Percentiles rank a stretch among this genome's conserved stretches.
Conservation (phyloP, 2,888 invertebrate species). For the Nomada ruficornis region DNA sequence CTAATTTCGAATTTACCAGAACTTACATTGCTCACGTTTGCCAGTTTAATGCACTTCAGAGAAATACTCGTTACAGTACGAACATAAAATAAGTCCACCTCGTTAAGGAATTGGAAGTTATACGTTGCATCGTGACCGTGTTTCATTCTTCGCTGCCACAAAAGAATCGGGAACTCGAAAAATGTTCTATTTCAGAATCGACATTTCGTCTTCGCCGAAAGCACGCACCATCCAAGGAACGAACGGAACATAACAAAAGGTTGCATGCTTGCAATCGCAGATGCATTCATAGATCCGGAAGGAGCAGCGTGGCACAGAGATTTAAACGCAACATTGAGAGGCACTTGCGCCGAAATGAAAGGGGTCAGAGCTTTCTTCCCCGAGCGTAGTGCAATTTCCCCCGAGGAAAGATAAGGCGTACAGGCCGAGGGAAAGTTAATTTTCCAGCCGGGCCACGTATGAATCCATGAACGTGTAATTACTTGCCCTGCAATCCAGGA, state of each 20-base stretch:
- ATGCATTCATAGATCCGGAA: background rate
- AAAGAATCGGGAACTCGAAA: background rate
- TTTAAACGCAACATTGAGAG: conserved; percentile 28
- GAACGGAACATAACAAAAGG: conserved; percentile 5
- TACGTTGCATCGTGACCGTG: no score
- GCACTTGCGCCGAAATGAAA: conserved; percentile 36
- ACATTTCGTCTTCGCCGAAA: background rate
- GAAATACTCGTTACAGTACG: no score
- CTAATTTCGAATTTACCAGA: no score
- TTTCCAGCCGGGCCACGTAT: conserved; percentile 26
- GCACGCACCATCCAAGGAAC: background rate
- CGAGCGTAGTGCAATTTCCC: conserved; percentile 53
- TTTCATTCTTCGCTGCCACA: background rate
- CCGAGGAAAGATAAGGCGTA: conserved; percentile 42
- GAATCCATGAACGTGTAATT: conserved; percentile 46
- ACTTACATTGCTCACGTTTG: no score
- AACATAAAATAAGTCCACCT: background rate
- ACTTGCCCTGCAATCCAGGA: conserved; percentile 1
- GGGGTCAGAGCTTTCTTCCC: conserved; percentile 37
- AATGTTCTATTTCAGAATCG: background rate
- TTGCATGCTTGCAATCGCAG: background rate
- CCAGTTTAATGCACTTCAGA: no score
- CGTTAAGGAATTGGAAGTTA: background rate
- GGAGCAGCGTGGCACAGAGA: background rate
- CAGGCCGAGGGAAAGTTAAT: conserved; percentile 30